Percentiles rank a stretch among this genome's conserved stretches.
phyloP scores from a whole-genome alignment of 2,888 invertebrate genomes.

The Agapostemon virescens region DNA sequence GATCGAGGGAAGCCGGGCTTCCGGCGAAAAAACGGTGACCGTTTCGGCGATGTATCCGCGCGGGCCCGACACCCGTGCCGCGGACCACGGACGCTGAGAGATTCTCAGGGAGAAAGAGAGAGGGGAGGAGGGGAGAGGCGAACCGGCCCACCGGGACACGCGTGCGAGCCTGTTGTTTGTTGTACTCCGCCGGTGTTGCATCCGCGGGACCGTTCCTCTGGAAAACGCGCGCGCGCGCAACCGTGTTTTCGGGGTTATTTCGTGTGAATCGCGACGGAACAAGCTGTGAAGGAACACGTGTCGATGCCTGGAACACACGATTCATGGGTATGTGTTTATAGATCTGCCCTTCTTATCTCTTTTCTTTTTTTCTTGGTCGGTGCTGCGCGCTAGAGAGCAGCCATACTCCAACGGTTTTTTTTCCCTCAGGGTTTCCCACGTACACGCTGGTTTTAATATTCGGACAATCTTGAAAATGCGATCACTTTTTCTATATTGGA shows the following conservation, averaged over 20 bases:
- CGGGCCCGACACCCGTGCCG: slow-evolving; percentile 17
- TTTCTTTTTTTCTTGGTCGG: too few species aligned
- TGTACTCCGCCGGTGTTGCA: slow-evolving; percentile 40
- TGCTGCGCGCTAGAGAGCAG: too few species aligned
- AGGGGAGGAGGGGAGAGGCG: slow-evolving; percentile 36
- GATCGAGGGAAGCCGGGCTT: slow-evolving; percentile 27
- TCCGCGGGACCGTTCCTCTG: slow-evolving; percentile 39
- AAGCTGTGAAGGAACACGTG: slow-evolving; percentile 40
- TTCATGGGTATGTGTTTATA: slow-evolving; percentile 33
- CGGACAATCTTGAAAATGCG: too few species aligned
- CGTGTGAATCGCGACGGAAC: slow-evolving; percentile 27
- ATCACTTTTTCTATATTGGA: too few species aligned
- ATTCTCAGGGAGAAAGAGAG: background rate
- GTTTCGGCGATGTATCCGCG: slow-evolving; percentile 33
- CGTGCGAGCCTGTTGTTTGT: slow-evolving; percentile 4
- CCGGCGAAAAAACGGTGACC: slow-evolving; percentile 42
- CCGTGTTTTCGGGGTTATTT: slow-evolving; percentile 53
- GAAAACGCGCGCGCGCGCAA: slow-evolving; percentile 59
- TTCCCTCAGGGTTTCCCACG: too few species aligned
- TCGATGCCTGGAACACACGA: background rate
- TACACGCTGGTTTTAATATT: too few species aligned
- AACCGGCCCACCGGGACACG: slow-evolving; percentile 9
- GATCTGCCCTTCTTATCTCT: too few species aligned
- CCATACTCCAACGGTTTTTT: too few species aligned
- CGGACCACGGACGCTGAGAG: background rate